Evolutionary conservation across 2,888 invertebrate species (phyloP).

Genomic region (Bellardia pandia): DNA sequence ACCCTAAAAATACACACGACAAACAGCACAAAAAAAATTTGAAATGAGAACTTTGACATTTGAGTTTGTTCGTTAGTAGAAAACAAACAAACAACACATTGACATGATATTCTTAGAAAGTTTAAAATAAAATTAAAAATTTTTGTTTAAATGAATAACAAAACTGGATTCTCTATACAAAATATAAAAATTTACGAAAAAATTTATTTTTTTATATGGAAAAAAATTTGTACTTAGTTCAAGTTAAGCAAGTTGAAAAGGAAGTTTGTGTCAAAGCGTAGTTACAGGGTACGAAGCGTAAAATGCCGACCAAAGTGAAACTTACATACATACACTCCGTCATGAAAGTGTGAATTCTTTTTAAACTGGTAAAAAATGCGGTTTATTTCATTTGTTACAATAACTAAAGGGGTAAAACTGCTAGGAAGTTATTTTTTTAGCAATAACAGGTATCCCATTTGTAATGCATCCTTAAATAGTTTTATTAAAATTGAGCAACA

Average conservation of each 20-base stretch:
- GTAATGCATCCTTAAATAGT: too few relatives aligned
- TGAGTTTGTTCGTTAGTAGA: slow-evolving; percentile 55
- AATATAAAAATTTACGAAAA: slow-evolving; percentile 9
- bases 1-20: slow-evolving; percentile 45
- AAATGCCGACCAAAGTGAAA: slow-evolving; percentile 31
- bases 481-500: too few relatives aligned
- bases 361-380: slow-evolving; percentile 17
- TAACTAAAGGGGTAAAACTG: slow-evolving; percentile 30
- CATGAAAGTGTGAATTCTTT: slow-evolving; percentile 65
- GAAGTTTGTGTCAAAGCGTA: slow-evolving; percentile 67
- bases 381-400: slow-evolving; percentile 19
- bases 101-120: slow-evolving; percentile 69
- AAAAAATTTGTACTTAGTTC: slow-evolving; percentile 1
- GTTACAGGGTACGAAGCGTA: slow-evolving; percentile 54
- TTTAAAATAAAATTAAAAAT: slow-evolving; percentile 44
- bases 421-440: neutral
- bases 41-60: slow-evolving; percentile 67
- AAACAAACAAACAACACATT: slow-evolving; percentile 45
- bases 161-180: neutral
- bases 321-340: neutral
- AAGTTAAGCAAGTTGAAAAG: slow-evolving; percentile 60
- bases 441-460: slow-evolving; percentile 10
- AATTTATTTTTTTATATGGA: slow-evolving; percentile 21
- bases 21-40: slow-evolving; percentile 37
- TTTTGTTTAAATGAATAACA: neutral